These are phyloP conservation scores for honey bee (Apis mellifera) DNA, from an alignment of 1,140 invertebrate genomes.

Conservation along the genomic window Amel_HAv3.1 CM009943.2:11231501-11232000, in stretches of 20 bases:
- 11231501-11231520: too few relatives aligned
- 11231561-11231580: background rate
- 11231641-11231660: background rate
- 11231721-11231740: background rate
- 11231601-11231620: background rate
- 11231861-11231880: background rate
- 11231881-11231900: background rate
- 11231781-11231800: background rate
- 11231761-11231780: constrained; percentile 5
- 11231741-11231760: background rate
- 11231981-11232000: too few relatives aligned
- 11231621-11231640: background rate
- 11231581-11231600: background rate
- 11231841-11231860: background rate
- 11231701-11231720: background rate
- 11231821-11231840: background rate
- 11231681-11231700: background rate
- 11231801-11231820: too few relatives aligned
- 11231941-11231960: background rate
- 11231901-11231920: background rate
- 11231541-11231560: background rate
- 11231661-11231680: background rate
- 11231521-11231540: background rate
- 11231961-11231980: too few relatives aligned
- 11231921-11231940: background rate